These are phyloP conservation scores for Drosophila austrosaltans DNA, from an alignment of 2,888 invertebrate species.

Conservation along the genomic window DNA sequence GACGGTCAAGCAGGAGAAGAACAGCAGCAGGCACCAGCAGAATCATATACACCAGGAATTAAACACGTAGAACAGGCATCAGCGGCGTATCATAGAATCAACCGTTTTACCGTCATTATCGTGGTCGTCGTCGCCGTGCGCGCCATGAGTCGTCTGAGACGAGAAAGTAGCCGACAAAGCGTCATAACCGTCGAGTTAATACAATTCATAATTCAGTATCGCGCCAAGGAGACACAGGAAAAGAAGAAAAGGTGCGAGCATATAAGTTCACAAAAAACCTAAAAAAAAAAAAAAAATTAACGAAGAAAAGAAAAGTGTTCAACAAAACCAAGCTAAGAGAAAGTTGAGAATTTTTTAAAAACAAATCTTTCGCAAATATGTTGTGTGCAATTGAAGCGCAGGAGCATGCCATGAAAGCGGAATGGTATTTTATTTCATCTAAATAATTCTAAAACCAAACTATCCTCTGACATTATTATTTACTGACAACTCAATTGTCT, in stretches of 20 bases:
- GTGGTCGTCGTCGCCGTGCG: constrained; percentile 54
- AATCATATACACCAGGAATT: constrained; percentile 39
- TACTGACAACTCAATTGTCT: constrained; percentile 9
- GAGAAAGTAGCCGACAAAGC: constrained; percentile 81
- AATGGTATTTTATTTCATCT: constrained; percentile 62
- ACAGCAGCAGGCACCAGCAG: constrained; percentile 20
- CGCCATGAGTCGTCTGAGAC: constrained; percentile 81
- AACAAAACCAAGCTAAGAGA: constrained; percentile 3
- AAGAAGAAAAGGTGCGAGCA: constrained; percentile 81
- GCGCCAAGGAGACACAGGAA: constrained; percentile 81
- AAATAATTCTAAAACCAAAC: constrained; percentile 39
- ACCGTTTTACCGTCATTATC: constrained; percentile 51
- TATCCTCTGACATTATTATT: constrained; percentile 6
- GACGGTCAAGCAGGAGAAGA: constrained; percentile 32
- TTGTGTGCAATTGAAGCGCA: constrained; percentile 68
- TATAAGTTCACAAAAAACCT: constrained; percentile 1
- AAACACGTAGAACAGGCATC: constrained; percentile 31
- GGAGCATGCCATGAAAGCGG: constrained; percentile 64
- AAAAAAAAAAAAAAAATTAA: constrained; percentile 5
- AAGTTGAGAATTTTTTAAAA: not conserved
- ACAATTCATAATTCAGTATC: constrained; percentile 83
- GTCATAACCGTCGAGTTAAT: constrained; percentile 83
- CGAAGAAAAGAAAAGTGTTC: constrained; percentile 14
- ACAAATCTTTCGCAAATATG: constrained; percentile 39
- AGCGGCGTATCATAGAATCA: constrained; percentile 33